Conservation (phyloP, 2,888 invertebrate species). For the Sinopyrophorus schimmeli region DNA sequence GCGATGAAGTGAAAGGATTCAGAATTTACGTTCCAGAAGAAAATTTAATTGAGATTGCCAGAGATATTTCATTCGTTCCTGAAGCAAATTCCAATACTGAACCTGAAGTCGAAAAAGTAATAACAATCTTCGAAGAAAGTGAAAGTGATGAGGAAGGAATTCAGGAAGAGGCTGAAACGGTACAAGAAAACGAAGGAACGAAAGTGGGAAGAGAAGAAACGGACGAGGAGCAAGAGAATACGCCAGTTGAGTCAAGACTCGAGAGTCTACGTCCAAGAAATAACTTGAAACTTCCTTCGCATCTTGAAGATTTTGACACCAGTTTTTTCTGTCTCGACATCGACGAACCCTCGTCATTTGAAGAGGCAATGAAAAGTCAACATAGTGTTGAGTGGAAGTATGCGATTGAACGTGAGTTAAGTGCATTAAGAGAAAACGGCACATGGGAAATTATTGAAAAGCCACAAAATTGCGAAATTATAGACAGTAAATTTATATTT, state of each 20-base stretch:
- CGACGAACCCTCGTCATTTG: neutral
- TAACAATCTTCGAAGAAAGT: neutral
- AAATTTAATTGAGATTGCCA: neutral
- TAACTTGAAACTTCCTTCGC: no score
- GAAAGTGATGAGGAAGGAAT: neutral
- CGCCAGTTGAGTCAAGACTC: neutral
- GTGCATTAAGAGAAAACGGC: neutral
- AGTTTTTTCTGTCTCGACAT: neutral
- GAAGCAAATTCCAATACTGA: neutral
- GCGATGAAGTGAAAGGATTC: neutral
- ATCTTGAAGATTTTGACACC: no score
- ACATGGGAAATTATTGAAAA: neutral
- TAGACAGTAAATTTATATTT: constrained; percentile 10
- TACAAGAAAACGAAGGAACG: neutral
- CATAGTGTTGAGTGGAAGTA: neutral
- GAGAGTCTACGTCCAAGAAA: no score
- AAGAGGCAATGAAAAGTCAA: neutral
- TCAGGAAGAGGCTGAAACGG: no score
- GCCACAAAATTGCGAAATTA: constrained; percentile 1
- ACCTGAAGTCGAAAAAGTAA: neutral
- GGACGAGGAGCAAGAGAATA: neutral
- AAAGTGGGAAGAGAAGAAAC: neutral
- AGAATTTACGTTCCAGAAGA: neutral
- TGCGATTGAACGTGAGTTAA: neutral
- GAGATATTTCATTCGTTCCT: neutral